Evolutionary conservation across 1,140 invertebrate genomes (phyloP).

Genomic region (Sinonovacula constricta): DNA sequence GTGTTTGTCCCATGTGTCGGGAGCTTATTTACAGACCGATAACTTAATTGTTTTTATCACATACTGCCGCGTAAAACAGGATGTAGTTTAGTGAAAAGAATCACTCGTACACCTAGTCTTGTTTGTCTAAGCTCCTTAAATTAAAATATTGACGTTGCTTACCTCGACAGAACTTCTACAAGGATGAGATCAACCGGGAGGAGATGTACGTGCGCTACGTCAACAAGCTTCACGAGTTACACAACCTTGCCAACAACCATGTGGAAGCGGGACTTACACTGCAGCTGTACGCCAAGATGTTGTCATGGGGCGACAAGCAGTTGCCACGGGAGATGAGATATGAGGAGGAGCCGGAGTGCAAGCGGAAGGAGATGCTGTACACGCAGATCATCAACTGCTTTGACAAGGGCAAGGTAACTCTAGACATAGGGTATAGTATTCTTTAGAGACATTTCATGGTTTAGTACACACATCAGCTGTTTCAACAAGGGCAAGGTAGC

Average conservation of each 20-base stretch:
- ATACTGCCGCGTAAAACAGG: no score
- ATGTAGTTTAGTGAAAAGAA: no score
- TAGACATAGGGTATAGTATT: no score
- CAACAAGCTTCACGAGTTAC: slow-evolving; percentile 74
- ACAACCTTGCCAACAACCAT: slow-evolving; percentile 69
- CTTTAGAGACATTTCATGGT: background rate
- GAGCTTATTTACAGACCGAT: no score
- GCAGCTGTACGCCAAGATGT: slow-evolving; percentile 79
- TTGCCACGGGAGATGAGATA: slow-evolving; percentile 77
- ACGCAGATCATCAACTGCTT: slow-evolving; percentile 72
- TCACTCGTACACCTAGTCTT: no score
- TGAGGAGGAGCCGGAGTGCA: slow-evolving; percentile 82
- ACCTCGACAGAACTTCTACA: slow-evolving; percentile 83
- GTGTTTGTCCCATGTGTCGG: no score
- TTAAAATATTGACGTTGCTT: no score
- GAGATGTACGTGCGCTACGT: slow-evolving; percentile 78
- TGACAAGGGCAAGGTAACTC: slow-evolving; percentile 74
- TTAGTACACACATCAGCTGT: background rate
- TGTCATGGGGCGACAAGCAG: slow-evolving; percentile 64
- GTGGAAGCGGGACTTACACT: slow-evolving; percentile 75
- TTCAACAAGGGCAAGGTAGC: no score
- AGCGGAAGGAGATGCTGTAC: slow-evolving; percentile 73
- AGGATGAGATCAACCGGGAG: slow-evolving; percentile 69
- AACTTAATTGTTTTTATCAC: no score
- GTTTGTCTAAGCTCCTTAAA: no score